Base-by-base conservation (phyloP, 2,113 vertebrate genomes). In the Panthera leo region DNA sequence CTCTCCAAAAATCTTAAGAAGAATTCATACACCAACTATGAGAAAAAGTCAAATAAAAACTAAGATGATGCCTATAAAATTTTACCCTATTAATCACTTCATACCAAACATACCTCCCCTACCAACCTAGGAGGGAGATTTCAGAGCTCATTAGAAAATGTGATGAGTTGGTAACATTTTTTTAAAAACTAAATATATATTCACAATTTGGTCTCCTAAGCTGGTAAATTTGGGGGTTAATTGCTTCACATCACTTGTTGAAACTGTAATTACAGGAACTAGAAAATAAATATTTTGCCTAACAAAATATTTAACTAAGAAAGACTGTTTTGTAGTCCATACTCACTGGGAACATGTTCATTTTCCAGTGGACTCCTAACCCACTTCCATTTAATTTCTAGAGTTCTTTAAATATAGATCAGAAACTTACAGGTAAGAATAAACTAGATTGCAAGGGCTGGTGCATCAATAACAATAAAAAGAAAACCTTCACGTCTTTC, bases 1-100 rank as follows among this genome's bases (percentile, higher is more conserved):
- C 99, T 99, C 98, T 99, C 99, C 97, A 99, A 98, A 98, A 99
- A 99, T 91, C 99, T 99, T 98, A 99, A 99, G 96, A 99, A 99
- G 98, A 99, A 99, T 98, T 99, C 99, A 94, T 99, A 99, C 73
- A 99, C 99, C 98, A 99, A 96, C 99, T 99, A 97, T 21, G 98
- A 98, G 70, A 98, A 85, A 97, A 92, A 70, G 29, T 84, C 10
- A 95, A 97, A 98, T 45, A 45, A 95, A 89, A 89, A 95, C 23
- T 23, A 93, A 95, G 83, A 86, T 14, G 51, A 84, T 61, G 45
- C 48, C 68, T 93, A 48, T 51, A 92, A 73, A 96, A 85, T 31
- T 84, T 39, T 39, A 75, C 19, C 7, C 34, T 34, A 51, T 88
- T n/a, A 53, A 42, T 14, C 25, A 68, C 23, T 90, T 94, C 42